phyloP scores from a whole-genome alignment of 2,797 vertebrate species.

The Sebastolobus alascanus region DNA sequence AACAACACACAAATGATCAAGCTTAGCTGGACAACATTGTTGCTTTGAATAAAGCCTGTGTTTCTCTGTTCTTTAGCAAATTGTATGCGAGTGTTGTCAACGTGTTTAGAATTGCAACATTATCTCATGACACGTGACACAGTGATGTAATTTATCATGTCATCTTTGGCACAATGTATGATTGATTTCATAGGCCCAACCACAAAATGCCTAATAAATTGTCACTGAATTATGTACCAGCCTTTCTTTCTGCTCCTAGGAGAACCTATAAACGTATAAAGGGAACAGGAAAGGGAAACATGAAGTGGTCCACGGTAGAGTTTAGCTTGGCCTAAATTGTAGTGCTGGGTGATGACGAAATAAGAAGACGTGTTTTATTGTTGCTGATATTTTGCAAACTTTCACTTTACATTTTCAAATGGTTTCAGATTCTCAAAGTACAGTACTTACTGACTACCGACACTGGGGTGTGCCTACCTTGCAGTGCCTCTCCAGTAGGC shows the following conservation, averaged over 20 bases:
- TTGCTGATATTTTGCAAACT: neutral
- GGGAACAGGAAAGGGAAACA: neutral
- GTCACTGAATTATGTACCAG: constrained; percentile 24
- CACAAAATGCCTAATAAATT: constrained; percentile 72
- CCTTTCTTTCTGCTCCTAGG: constrained; percentile 1
- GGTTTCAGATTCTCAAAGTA: neutral
- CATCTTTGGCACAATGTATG: constrained; percentile 54
- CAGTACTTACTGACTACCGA: neutral
- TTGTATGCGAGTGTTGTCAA: constrained; percentile 43
- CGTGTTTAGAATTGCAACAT: constrained; percentile 48
- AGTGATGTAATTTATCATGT: constrained; percentile 60
- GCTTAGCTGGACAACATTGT: neutral
- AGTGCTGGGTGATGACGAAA: neutral
- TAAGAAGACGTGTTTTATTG: neutral
- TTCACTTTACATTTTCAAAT: neutral
- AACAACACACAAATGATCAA: constrained; percentile 15
- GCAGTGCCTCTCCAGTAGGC: neutral
- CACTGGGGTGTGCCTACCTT: neutral
- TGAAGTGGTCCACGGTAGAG: neutral
- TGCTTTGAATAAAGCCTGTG: constrained; percentile 41
- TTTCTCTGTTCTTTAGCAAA: constrained; percentile 35
- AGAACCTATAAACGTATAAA: neutral
- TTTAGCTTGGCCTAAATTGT: too few species aligned
- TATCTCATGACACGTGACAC: constrained; percentile 40
- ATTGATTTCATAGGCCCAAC: constrained; percentile 67